A percentile compares a stretch with the other conserved stretches of the same genome.
These are phyloP conservation scores for Pangasius macronema DNA, from an alignment of 2,797 vertebrate species.

Conservation along the genomic window DNA sequence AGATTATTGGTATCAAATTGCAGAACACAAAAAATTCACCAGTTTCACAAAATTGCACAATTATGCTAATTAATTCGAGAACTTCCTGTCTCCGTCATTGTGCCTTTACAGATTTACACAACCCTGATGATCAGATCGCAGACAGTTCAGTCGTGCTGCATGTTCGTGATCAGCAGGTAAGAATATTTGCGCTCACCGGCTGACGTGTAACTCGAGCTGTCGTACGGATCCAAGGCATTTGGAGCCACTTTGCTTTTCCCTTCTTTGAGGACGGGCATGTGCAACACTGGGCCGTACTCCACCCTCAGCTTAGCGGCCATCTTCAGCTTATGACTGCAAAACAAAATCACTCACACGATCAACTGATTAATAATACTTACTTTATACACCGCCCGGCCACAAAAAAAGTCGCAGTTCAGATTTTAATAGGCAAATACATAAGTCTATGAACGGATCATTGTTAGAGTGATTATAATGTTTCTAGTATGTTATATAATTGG, in stretches of 20 bases:
- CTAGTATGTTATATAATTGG: no score
- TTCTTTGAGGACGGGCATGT: slow-evolving; percentile 94
- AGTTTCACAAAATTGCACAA: not conserved
- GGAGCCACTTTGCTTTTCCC: slow-evolving; percentile 79
- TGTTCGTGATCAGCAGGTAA: not conserved
- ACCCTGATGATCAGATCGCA: not conserved
- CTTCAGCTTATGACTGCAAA: slow-evolving; percentile 86
- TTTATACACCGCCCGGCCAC: not conserved
- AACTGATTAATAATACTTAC: not conserved
- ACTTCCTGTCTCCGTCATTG: not conserved
- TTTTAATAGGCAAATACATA: no score
- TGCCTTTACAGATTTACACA: not conserved
- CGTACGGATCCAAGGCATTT: slow-evolving; percentile 70
- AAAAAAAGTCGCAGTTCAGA: no score
- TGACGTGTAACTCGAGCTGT: slow-evolving; percentile 77
- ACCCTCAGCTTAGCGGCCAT: slow-evolving; percentile 87
- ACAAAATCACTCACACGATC: not conserved
- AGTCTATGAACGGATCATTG: no score
- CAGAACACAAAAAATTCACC: not conserved
- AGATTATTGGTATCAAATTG: not conserved
- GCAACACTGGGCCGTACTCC: slow-evolving; percentile 87
- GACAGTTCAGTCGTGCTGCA: not conserved
- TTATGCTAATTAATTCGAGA: not conserved
- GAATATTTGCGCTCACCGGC: slow-evolving; percentile 73
- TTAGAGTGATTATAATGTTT: no score